Conservation (phyloP, 92 coral and sea anemone species). For the Actinostola sp. region DNA sequence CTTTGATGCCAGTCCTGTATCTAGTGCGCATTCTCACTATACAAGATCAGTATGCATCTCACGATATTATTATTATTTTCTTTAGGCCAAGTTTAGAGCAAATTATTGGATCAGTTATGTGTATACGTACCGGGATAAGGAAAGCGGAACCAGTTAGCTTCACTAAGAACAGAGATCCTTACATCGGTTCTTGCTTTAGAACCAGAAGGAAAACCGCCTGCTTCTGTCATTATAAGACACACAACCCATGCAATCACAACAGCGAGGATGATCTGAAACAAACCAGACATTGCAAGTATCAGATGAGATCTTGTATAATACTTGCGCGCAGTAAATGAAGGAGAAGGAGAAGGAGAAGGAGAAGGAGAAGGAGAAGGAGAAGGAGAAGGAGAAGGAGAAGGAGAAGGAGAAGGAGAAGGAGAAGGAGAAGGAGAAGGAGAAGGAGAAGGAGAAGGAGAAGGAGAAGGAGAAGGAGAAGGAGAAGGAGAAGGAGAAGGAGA, state of each 20-base stretch:
- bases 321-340: no score
- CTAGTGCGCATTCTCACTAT: no score
- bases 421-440: no score
- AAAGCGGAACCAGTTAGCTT: conserved; percentile 77
- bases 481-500: no score
- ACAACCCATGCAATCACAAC: conserved; percentile 64
- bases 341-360: no score
- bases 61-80: not conserved
- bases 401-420: no score
- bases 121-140: conserved; percentile 77
- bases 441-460: no score
- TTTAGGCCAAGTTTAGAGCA: not conserved
- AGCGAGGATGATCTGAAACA: conserved; percentile 65
- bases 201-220: conserved; percentile 63
- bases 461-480: no score
- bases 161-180: conserved; percentile 53
- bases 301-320: no score
- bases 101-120: not conserved
- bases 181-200: conserved; percentile 75
- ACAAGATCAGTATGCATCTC: not conserved
- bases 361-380: no score
- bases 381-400: no score
- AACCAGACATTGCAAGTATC: not conserved
- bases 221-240: conserved; percentile 75
- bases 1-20: no score